Evolutionary conservation across 2,113 vertebrate species (phyloP).

Genomic region (Bos javanicus): DNA sequence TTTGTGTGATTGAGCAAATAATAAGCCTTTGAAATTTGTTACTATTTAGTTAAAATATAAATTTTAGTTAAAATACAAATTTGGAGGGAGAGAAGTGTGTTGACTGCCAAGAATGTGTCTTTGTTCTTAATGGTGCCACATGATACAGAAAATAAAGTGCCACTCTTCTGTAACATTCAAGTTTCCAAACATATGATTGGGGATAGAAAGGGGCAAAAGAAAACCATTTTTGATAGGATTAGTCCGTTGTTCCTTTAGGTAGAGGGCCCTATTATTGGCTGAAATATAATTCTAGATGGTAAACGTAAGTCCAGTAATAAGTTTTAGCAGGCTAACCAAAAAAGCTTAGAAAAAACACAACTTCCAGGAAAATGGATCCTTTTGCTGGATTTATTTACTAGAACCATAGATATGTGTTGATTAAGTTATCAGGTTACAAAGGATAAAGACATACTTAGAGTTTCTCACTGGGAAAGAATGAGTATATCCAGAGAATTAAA

Average conservation of each 20-base stretch:
- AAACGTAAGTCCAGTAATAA: background rate
- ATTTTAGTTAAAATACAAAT: conserved; percentile 8
- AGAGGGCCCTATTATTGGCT: background rate
- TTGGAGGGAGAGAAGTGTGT: background rate
- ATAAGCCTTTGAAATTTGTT: background rate
- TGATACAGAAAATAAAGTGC: background rate
- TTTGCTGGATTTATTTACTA: background rate
- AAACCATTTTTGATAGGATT: background rate
- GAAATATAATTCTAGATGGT: background rate
- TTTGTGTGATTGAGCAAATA: background rate
- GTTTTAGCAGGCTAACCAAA: background rate
- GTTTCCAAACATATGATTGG: background rate
- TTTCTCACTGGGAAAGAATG: background rate
- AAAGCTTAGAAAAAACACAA: background rate
- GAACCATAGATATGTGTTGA: background rate
- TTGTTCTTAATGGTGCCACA: background rate
- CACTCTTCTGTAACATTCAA: background rate
- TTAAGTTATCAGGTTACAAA: background rate
- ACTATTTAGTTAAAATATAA: background rate
- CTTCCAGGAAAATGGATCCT: background rate
- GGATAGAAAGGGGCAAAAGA: background rate
- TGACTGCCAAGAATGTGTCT: background rate
- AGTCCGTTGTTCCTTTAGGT: background rate
- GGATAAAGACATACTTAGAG: background rate
- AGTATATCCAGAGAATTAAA: background rate